These are phyloP conservation scores for Amphimallon solstitiale DNA, from an alignment of 2,888 invertebrate genomes.

Conservation along the genomic window DNA sequence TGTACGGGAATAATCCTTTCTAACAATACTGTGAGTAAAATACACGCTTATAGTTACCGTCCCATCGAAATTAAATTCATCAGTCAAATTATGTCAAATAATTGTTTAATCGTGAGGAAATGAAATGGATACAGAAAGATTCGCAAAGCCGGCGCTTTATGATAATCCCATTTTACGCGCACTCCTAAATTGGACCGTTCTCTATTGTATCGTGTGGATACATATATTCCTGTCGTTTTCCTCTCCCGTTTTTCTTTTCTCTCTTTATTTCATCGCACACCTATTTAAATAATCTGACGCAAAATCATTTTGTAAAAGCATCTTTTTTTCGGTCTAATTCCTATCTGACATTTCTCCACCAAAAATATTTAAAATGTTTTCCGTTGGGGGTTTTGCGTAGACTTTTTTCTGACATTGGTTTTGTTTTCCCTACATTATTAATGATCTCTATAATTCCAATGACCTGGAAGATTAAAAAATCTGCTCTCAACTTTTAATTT, in stretches of 20 bases:
- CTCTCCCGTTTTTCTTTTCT: neutral
- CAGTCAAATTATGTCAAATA: constrained; percentile 53
- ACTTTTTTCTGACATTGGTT: no score
- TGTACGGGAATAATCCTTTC: neutral
- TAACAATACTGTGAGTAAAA: constrained; percentile 4
- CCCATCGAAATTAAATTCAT: constrained; percentile 53
- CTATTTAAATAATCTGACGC: constrained; percentile 9
- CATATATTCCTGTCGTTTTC: constrained; percentile 10
- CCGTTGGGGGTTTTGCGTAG: no score
- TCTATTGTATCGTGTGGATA: constrained; percentile 34
- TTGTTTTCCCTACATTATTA: no score
- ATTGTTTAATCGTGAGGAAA: constrained; percentile 54
- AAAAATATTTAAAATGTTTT: neutral
- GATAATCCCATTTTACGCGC: constrained; percentile 43
- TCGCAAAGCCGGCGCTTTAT: constrained; percentile 43
- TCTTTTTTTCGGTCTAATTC: neutral
- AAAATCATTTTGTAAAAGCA: constrained; percentile 10
- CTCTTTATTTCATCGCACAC: neutral
- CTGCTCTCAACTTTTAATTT: no score
- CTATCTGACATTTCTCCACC: neutral
- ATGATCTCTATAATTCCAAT: no score
- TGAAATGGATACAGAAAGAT: constrained; percentile 45
- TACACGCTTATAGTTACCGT: constrained; percentile 1
- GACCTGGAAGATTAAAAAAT: no score
- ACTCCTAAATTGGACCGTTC: constrained; percentile 46